A percentile compares a stretch with the other conserved stretches of the same genome.
Conservation (phyloP, 2,113 vertebrate genomes). For the Eclectus roratus region DNA sequence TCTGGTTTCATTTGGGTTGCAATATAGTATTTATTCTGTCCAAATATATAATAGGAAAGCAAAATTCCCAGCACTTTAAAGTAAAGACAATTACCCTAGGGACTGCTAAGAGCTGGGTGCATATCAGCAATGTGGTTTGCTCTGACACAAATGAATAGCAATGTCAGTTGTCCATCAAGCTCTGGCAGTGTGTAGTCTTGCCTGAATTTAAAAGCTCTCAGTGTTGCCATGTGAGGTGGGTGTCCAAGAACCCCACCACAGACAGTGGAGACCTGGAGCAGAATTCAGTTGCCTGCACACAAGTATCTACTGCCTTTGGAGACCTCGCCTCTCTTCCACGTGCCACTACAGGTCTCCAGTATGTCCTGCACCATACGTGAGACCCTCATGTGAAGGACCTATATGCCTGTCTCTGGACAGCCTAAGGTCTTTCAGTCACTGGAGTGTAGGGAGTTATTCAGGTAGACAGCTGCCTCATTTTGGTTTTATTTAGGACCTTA, state of each 20-base stretch:
- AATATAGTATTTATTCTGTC: conserved; percentile 44
- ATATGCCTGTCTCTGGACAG: not conserved
- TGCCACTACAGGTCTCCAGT: not conserved
- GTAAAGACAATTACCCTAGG: not conserved
- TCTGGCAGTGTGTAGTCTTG: not conserved
- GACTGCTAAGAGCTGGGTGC: conserved; percentile 32
- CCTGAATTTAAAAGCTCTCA: not conserved
- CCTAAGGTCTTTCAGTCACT: not conserved
- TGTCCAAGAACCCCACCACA: not conserved
- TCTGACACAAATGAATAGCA: not conserved
- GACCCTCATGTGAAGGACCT: not conserved
- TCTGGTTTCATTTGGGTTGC: conserved; percentile 51
- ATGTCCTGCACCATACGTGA: not conserved
- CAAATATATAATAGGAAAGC: conserved; percentile 45
- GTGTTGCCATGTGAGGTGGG: not conserved
- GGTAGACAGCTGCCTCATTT: not conserved
- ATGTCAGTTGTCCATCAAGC: not conserved
- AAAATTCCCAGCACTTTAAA: conserved; percentile 57
- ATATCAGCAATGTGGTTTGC: not conserved
- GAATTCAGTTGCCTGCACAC: not conserved
- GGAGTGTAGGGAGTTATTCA: not conserved
- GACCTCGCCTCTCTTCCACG: not conserved
- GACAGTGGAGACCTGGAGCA: not conserved
- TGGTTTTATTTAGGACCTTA: not conserved
- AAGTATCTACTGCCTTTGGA: not conserved